These are phyloP conservation scores for Leucoraja erinaceus DNA, from an alignment of 2,113 vertebrate genomes.

Conservation along the genomic window DNA sequence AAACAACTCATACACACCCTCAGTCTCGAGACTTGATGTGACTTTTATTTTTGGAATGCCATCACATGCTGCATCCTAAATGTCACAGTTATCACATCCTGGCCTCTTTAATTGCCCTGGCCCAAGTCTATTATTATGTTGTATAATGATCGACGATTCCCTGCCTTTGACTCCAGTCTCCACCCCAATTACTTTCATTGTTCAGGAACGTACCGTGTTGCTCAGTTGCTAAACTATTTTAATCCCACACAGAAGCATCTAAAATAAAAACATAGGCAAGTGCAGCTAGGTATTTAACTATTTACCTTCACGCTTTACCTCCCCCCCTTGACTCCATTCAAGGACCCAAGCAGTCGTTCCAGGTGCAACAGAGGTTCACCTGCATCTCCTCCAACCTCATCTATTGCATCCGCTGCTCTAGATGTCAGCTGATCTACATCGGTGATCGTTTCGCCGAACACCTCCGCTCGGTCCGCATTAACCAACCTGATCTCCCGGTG, in stretches of 20 bases:
- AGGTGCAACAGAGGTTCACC: no score
- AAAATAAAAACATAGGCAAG: not conserved
- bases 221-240: not conserved
- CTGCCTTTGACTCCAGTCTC: not conserved
- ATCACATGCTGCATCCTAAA: not conserved
- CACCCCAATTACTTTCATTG: not conserved
- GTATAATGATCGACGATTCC: not conserved
- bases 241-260: not conserved
- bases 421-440: no score
- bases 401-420: no score
- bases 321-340: no score
- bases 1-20: not conserved
- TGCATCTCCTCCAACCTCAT: no score
- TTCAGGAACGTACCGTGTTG: not conserved
- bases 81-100: not conserved
- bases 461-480: no score
- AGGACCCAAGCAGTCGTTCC: no score
- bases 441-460: no score
- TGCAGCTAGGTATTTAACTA: not conserved
- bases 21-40: not conserved
- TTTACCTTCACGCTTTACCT: no score
- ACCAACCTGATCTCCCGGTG: no score
- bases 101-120: not conserved
- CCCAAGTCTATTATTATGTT: not conserved
- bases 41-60: constrained; percentile 5